Evolutionary conservation across 2,888 invertebrate genomes (phyloP).

Genomic region (Seira musarum): DNA sequence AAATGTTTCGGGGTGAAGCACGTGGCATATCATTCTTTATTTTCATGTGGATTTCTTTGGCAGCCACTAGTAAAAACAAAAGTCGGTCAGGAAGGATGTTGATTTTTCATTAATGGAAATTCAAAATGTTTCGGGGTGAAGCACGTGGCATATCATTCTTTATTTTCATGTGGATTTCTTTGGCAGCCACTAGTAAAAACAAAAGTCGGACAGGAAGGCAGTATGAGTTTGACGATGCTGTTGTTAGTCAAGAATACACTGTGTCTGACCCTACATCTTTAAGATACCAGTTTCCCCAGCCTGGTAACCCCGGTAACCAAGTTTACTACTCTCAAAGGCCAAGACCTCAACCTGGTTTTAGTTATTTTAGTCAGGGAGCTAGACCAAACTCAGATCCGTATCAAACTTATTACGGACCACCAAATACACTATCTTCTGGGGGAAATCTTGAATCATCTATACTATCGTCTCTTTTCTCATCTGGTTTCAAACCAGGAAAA

Average conservation of each 20-base stretch:
- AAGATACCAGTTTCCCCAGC: not conserved
- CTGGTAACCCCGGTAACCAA: not conserved
- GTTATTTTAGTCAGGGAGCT: not conserved
- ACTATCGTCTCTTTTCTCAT: not conserved
- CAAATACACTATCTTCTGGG: not conserved
- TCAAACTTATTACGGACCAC: not conserved
- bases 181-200: not conserved
- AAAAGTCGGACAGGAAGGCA: not conserved
- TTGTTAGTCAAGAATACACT: not conserved
- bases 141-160: not conserved
- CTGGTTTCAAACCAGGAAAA: conserved; percentile 4
- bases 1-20: not conserved
- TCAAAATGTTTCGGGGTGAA: not conserved
- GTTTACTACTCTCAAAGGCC: not conserved
- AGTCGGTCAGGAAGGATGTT: not conserved
- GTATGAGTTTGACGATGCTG: not conserved
- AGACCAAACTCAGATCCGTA: not conserved
- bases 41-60: not conserved
- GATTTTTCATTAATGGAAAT: not conserved
- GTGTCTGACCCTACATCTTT: not conserved
- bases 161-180: not conserved
- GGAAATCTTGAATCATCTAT: not conserved
- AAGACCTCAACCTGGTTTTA: not conserved
- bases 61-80: not conserved
- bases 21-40: not conserved